phyloP scores from a whole-genome alignment of 1,140 invertebrate species.

The Drosophila azteca region DNA sequence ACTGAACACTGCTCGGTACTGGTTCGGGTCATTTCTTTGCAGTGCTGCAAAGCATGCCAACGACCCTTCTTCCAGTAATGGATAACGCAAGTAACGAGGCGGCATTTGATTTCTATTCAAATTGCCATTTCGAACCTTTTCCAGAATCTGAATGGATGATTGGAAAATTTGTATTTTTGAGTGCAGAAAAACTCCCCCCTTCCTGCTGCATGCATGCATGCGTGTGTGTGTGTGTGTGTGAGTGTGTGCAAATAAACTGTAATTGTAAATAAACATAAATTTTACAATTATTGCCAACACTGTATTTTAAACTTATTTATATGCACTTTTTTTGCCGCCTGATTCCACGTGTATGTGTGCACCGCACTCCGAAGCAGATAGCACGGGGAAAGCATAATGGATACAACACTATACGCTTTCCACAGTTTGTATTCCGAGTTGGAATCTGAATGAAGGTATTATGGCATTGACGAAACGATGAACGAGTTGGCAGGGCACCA shows the following conservation, averaged over 20 bases:
- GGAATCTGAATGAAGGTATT: too few relatives aligned
- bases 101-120: background rate
- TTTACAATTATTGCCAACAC: conserved; percentile 73
- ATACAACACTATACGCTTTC: conserved; percentile 58
- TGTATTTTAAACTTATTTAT: conserved; percentile 76
- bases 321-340: background rate
- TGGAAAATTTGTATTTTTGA: conserved; percentile 21
- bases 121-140: conserved; percentile 14
- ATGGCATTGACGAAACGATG: too few relatives aligned
- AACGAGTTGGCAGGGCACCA: too few relatives aligned
- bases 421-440: conserved; percentile 37
- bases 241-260: conserved; percentile 67
- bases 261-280: conserved; percentile 81
- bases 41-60: too few relatives aligned
- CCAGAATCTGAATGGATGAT: background rate
- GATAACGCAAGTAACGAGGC: too few relatives aligned
- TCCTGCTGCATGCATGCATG: background rate
- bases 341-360: background rate
- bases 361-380: too few relatives aligned
- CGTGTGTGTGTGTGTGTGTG: conserved; percentile 3
- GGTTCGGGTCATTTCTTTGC: too few relatives aligned
- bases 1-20: too few relatives aligned
- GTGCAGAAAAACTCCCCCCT: too few relatives aligned
- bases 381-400: conserved; percentile 44
- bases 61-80: too few relatives aligned